Base-by-base conservation (phyloP, 1,140 invertebrate species). In the Panagrolaimus sp. region DNA sequence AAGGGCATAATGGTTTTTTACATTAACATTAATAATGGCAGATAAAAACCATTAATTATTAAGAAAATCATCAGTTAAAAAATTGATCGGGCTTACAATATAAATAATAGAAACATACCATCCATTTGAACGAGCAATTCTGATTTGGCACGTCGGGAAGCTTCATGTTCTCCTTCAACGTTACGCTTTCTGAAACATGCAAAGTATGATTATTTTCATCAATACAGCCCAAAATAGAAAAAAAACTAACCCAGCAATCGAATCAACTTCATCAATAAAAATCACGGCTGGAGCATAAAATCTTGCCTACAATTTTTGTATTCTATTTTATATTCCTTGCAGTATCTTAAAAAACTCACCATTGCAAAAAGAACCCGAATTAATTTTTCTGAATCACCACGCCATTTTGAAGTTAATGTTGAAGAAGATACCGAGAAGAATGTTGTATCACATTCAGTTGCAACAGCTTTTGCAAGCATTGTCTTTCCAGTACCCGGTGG, bases 111-210 rank as follows among this genome's bases (percentile, higher is more conserved):
- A 38, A 38, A 46, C 38, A 43, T 76, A 72, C 96, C 96, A 87
- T 99, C 96, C 94, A 99, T 99, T 86, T 99, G 96, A 73, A 98
- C 92, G 9, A 99, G 88, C 67, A 99, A 87, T 86, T 99, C 96
- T 0, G 94, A 96, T 85, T 99, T 99, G 8, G 98, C 94, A 80
- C 96, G 87, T 64, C 96, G 86, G 71, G 93, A 96, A 24, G 96
- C 94, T 87, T 99, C 96, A 85, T 99, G 95, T 84, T 99, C 96
- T 21, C 91, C 92, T 83, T 96, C 93, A 1, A 91, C 92, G 62
- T 95, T 96, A 84, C 96, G 87, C 74, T 92, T 4, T 38, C 2
- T 88, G 0, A 94, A 96, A 85, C 95, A 98, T 63, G 99, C 85
- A 6, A 95, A 96, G 48, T n/a, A n/a, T n/a, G n/a, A n/a, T n/a